A percentile compares a stretch with the other conserved stretches of the same genome.
phyloP scores from a whole-genome alignment of 2,888 invertebrate species.

The Endomychus coccineus region DNA sequence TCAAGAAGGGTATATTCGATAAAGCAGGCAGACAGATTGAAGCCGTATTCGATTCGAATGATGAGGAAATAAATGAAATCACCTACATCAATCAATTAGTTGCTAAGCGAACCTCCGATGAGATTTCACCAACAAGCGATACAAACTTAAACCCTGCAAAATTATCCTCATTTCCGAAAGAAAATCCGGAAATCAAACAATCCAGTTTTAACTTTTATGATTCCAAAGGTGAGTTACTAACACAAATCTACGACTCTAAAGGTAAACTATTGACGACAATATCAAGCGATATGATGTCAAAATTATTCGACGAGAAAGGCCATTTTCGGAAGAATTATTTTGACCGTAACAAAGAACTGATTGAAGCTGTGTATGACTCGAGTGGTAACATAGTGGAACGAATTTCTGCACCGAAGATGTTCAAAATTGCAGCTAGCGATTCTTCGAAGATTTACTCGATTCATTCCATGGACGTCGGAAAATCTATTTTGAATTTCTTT shows the following conservation, averaged over 20 bases:
- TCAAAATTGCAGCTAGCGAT: no score
- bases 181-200: no score
- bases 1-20: conserved; percentile 2
- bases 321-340: conserved; percentile 1
- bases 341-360: conserved; percentile 1
- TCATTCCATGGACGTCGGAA: no score
- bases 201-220: no score
- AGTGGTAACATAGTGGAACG: conserved; percentile 2
- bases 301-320: conserved; percentile 6
- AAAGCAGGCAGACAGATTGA: conserved; percentile 1
- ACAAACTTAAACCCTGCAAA: no score
- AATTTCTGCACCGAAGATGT: no score
- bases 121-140: not conserved
- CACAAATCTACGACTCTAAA: conserved; percentile 8
- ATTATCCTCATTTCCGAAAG: no score
- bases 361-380: conserved; percentile 7
- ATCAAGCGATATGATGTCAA: conserved; percentile 6
- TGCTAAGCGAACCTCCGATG: not conserved
- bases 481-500: conserved; percentile 9
- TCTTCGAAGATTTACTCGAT: no score
- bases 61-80: conserved; percentile 5
- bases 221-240: conserved; percentile 5
- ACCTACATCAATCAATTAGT: not conserved
- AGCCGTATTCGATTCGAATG: conserved; percentile 6
- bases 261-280: conserved; percentile 5